Conservation (phyloP, 2,888 invertebrate species). For the Netelia virgata region DNA sequence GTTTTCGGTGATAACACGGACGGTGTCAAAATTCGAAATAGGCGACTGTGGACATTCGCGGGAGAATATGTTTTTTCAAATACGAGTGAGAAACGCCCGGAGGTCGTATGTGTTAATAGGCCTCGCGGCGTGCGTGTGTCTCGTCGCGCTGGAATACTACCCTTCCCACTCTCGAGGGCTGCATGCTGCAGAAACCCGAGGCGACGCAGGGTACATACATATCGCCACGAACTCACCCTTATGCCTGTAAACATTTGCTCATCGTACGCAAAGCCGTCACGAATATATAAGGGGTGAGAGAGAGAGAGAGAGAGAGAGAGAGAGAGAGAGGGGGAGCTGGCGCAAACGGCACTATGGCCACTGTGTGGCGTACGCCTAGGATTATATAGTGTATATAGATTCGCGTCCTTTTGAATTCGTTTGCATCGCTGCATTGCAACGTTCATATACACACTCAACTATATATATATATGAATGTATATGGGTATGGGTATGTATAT, state of each 20-base stretch:
- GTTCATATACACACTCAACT: background rate
- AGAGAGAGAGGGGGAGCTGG: conserved; percentile 6
- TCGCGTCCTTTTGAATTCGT: conserved; percentile 20
- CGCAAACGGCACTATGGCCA: conserved; percentile 44
- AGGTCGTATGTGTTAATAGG: conserved; percentile 10
- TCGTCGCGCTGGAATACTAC: background rate
- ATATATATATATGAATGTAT: background rate
- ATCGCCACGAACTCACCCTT: conserved; percentile 43
- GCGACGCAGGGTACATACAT: background rate
- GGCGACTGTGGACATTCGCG: background rate
- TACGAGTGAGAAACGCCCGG: background rate
- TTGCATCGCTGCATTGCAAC: conserved; percentile 25
- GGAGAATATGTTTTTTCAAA: background rate
- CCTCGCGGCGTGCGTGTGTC: background rate
- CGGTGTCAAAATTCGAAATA: background rate
- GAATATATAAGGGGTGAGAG: conserved; percentile 18
- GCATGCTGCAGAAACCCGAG: background rate
- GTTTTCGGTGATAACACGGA: no score
- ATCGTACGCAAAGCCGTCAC: conserved; percentile 52
- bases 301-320: background rate
- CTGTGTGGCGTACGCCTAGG: conserved; percentile 32
- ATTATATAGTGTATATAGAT: conserved; percentile 30
- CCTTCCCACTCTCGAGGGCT: background rate
- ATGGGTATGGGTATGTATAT: background rate
- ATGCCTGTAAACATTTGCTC: conserved; percentile 64